Evolutionary conservation across 2,888 invertebrate species (phyloP), one percentile per base, ranked within the genome.

Genomic region (Carcina quercana): DNA sequence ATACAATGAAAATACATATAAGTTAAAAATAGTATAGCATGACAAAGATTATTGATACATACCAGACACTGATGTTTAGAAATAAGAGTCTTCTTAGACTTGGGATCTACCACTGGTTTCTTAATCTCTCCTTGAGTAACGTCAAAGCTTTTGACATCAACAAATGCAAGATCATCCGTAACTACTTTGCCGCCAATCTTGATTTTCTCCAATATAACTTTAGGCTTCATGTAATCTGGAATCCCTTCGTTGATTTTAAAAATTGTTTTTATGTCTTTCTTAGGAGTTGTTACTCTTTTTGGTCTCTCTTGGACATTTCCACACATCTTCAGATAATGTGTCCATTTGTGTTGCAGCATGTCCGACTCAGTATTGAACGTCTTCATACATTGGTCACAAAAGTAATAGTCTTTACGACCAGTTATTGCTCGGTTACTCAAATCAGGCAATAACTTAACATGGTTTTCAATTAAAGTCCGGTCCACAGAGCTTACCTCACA

Each of bases 341-440:
- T 58, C 79, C 76, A 79, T 36, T 80, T 79, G 34, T 82, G 82
- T 10, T 73, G 66, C 0, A 79, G 28, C 73, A 79, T 75, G 3
- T 64, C 58, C 0, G 59, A 62, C 42, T 82, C 78, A 0, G 64
- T 66, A 7, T 54, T 55, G 55, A 76, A 80, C 27, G 70, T 70
- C 15, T 58, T 59, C 22, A 60, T 45, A 30, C 79, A 80, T 25
- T 75, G 70, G 27, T 80, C 72, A 22, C 80, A 82, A 36, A 72
- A 71, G 29, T 71, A 74, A 27, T 63, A 71, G 22, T 78, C 72
- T 42, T 65, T 67, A 11, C 72, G 70, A 0, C 70, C 73, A 0
- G 69, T 75, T 51, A 64, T 71, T 0, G 57, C 61, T 31, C 55
- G 53, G 25, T 76, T 73, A 0, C 59, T 42, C 14, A 75, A 51